Evolutionary conservation across 2,113 vertebrate species (phyloP).

Genomic region (Emydocephalus ijimae): DNA sequence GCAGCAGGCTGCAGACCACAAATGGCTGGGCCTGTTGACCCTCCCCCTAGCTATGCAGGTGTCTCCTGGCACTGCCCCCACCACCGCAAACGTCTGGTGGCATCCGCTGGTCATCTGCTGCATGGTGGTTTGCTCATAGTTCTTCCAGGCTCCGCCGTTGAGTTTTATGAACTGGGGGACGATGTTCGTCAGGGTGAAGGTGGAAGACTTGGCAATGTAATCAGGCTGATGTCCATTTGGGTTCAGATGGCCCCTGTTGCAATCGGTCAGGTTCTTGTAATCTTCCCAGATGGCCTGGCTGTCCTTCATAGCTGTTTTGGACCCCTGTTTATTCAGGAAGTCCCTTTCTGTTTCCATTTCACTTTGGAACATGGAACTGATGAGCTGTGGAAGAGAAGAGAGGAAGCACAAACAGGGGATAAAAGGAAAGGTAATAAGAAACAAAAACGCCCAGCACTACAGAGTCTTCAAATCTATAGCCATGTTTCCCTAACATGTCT

Average conservation of each 20-base stretch:
- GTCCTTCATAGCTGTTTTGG: background rate
- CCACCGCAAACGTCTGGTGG: background rate
- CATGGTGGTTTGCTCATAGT: conserved; percentile 55
- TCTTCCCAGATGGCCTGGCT: conserved; percentile 52
- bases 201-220: conserved; percentile 60
- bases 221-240: conserved; percentile 71
- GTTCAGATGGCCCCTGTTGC: conserved; percentile 73
- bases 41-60: conserved; percentile 41
- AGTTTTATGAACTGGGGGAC: conserved; percentile 73
- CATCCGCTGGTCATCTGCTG: conserved; percentile 4
- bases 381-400: conserved; percentile 33
- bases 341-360: conserved; percentile 44
- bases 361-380: conserved; percentile 1
- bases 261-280: conserved; percentile 47
- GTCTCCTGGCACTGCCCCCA: conserved; percentile 61
- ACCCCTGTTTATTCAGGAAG: background rate
- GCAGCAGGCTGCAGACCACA: conserved; percentile 59
- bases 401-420: background rate
- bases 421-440: background rate
- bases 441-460: fast-evolving
- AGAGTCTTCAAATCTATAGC: background rate
- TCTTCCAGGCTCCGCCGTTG: conserved; percentile 69
- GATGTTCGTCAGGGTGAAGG: conserved; percentile 80
- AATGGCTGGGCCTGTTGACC: conserved; percentile 57
- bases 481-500: too few species aligned